Base-by-base conservation (phyloP, 2,797 vertebrate genomes). In the Enteromius paludinosus region DNA sequence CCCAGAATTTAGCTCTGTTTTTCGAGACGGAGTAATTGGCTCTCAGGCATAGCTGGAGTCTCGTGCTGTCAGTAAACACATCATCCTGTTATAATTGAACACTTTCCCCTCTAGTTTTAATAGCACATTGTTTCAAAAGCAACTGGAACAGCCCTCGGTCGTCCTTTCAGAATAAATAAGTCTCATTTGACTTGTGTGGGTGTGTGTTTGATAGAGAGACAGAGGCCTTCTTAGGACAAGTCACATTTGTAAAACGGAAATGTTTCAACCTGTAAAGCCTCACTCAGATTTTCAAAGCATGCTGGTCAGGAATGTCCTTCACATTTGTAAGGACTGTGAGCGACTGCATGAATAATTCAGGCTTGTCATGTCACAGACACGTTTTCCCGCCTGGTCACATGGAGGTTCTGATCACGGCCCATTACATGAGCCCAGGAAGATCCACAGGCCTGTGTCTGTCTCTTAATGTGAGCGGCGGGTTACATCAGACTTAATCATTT, bases 101-200 rank as follows among this genome's bases (percentile, higher is more conserved):
- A 87, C 85, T 90, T 92, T 92, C 92, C 33, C 35, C 91, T 93
- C 89, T 93, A 80, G 79, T 64, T 69, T 84, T 83, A 65, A 25
- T 65, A 38, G 84, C 87, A 77, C 43, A 87, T 87, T 82, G 86
- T 88, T 86, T 85, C 69, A 86, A 83, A 85, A 82, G 79, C 61
- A 65, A 86, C 25, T 61, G 59, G 71, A 77, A 85, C 43, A 33
- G 76, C 83, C 79, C 85, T 86, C 1, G 10, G 20, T 33, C 1
- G 0, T 52, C 28, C 28, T 72, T 52, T 28, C 70, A 89, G 78
- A 89, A 87, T 87, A 89, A 90, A 90, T 86, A 86, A 82, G 87
- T 88, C 87, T 92, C 90, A 89, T 89, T 90, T 89, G 83, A 83
- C 83, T 88, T 85, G 90, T 87, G 52, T 45, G 43, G 85, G 86